Conservation (phyloP, 2,113 vertebrate species). For the Peucedramus taeniatus region DNA sequence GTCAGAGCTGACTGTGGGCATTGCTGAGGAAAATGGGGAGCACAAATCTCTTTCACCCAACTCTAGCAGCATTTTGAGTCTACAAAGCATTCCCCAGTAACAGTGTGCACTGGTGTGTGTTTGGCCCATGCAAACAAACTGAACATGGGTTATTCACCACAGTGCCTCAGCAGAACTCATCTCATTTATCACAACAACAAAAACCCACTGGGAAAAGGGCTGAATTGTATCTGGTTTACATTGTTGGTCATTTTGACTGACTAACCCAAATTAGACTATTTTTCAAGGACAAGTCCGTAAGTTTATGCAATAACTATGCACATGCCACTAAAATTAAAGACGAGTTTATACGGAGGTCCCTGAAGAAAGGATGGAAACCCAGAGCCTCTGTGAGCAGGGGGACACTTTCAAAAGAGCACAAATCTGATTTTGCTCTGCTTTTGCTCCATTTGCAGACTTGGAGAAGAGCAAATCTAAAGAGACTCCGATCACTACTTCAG, state of each 20-base stretch:
- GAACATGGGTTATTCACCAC: background rate
- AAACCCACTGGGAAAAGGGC: background rate
- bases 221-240: background rate
- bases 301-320: background rate
- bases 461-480: background rate
- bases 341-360: background rate
- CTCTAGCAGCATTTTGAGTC: background rate
- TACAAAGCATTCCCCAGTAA: background rate
- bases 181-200: background rate
- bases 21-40: background rate
- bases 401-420: background rate
- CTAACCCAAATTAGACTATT: background rate
- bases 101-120: accelerated
- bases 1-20: background rate
- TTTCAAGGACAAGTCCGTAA: background rate
- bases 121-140: background rate
- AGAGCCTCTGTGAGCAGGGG: background rate
- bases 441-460: background rate
- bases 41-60: background rate
- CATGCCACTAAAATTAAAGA: background rate
- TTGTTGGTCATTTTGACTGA: background rate
- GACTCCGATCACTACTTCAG: background rate
- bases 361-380: background rate
- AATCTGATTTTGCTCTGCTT: background rate
- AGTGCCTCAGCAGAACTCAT: background rate